Evolutionary conservation across 1,140 invertebrate genomes (phyloP).

Genomic region (Eulimnadia texana): DNA sequence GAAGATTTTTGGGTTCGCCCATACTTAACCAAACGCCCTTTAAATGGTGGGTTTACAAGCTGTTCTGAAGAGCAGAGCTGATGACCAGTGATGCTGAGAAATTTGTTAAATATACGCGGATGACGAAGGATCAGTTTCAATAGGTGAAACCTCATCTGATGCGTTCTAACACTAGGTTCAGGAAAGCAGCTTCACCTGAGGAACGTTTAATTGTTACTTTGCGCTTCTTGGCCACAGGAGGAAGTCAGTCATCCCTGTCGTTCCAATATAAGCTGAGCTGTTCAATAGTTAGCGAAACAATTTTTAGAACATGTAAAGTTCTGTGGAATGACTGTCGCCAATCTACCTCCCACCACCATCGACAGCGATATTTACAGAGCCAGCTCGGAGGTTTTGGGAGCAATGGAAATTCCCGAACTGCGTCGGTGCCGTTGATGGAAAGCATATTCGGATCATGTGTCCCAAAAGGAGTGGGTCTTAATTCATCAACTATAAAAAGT

Average conservation of each 20-base stretch:
- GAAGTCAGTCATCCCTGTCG: constrained; percentile 3
- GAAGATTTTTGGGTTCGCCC: too few relatives aligned
- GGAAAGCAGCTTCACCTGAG: too few relatives aligned
- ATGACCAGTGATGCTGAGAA: too few relatives aligned
- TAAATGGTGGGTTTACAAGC: too few relatives aligned
- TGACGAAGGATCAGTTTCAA: too few relatives aligned
- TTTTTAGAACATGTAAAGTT: constrained; percentile 3
- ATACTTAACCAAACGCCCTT: too few relatives aligned
- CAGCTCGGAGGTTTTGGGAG: constrained; percentile 18
- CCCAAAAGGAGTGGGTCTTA: constrained; percentile 13
- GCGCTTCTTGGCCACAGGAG: constrained; percentile 15
- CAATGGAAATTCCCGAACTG: constrained; percentile 23
- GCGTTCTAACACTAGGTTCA: too few relatives aligned
- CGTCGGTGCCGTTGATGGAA: constrained; percentile 21
- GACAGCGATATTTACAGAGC: constrained; percentile 18
- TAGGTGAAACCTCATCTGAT: too few relatives aligned
- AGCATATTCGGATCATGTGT: constrained; percentile 20
- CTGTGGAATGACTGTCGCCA: constrained; percentile 13
- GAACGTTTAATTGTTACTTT: constrained; percentile 11
- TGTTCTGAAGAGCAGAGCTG: too few relatives aligned
- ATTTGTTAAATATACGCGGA: too few relatives aligned
- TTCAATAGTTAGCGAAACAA: not conserved
- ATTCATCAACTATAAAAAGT: constrained; percentile 20
- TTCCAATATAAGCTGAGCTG: constrained; percentile 7
- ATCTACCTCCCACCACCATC: constrained; percentile 19